These are phyloP conservation scores for Protodeltote pygarga DNA, from an alignment of 2,888 invertebrate species.

Conservation along the genomic window DNA sequence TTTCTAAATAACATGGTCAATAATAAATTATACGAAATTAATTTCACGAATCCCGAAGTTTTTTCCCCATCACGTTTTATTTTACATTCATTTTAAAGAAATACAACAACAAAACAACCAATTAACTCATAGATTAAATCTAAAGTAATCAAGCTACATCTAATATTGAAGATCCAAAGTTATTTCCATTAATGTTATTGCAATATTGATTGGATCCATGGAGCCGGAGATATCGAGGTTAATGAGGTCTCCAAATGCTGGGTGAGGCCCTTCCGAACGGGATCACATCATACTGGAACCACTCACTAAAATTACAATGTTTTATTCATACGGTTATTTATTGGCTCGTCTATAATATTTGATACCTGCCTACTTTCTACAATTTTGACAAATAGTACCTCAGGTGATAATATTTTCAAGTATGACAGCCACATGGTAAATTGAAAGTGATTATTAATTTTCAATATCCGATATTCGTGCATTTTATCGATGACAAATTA, in stretches of 20 bases:
- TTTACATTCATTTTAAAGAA: neutral
- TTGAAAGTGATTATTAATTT: too few relatives aligned
- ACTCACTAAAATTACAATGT: slow-evolving; percentile 21
- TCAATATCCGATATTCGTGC: too few relatives aligned
- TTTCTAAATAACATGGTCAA: too few relatives aligned
- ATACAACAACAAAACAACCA: neutral
- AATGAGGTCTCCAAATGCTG: slow-evolving; percentile 52
- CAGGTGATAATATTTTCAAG: too few relatives aligned
- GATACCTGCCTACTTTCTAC: slow-evolving; percentile 19
- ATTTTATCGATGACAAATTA: too few relatives aligned
- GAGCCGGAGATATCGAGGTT: slow-evolving; percentile 51
- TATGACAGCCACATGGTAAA: too few relatives aligned
- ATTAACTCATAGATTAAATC: slow-evolving; percentile 8
- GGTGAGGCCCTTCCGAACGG: slow-evolving; percentile 46
- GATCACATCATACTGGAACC: slow-evolving; percentile 29
- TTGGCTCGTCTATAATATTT: slow-evolving; percentile 9
- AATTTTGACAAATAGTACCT: slow-evolving; percentile 11
- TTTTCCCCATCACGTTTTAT: neutral
- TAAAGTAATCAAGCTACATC: slow-evolving; percentile 19
- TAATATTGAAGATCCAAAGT: slow-evolving; percentile 20
- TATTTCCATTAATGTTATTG: slow-evolving; percentile 40
- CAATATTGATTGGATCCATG: slow-evolving; percentile 50
- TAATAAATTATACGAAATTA: too few relatives aligned
- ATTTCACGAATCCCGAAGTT: too few relatives aligned
- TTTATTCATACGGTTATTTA: slow-evolving; percentile 22